Conservation (phyloP, 1,140 invertebrate species). For the Holotrichia oblita region DNA sequence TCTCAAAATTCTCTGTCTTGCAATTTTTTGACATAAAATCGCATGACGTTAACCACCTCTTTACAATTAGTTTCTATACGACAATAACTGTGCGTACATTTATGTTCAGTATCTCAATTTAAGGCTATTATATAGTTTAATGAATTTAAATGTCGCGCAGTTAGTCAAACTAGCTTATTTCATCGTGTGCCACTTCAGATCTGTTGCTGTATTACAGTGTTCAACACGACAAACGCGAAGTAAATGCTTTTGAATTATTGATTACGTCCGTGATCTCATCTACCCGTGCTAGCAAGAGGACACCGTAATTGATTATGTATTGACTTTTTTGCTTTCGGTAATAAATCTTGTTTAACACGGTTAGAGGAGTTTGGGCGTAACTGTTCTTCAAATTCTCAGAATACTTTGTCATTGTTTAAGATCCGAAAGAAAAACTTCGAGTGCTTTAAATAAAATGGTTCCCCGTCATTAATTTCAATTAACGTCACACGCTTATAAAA, state of each 20-base stretch:
- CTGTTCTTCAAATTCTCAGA: conserved; percentile 27
- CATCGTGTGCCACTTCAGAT: neutral
- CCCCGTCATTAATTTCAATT: conserved; percentile 31
- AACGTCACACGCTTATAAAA: conserved; percentile 30
- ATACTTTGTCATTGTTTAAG: conserved; percentile 34
- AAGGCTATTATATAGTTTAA: neutral
- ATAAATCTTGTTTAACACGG: conserved; percentile 35
- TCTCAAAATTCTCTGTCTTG: too few relatives aligned
- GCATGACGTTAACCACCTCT: too few relatives aligned
- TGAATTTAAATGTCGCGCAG: neutral
- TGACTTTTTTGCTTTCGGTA: conserved; percentile 22
- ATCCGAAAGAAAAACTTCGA: conserved; percentile 1
- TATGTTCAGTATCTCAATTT: neutral
- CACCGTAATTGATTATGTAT: conserved; percentile 35
- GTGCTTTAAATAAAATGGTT: conserved; percentile 28
- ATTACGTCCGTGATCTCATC: conserved; percentile 30
- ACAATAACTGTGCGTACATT: too few relatives aligned
- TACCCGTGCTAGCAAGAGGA: conserved; percentile 19
- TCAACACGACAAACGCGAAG: neutral
- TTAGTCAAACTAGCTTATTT: neutral
- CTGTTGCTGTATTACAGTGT: neutral
- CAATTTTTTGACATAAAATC: too few relatives aligned
- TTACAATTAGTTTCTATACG: too few relatives aligned
- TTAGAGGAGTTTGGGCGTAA: conserved; percentile 34
- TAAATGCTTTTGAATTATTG: conserved; percentile 32